Conservation (phyloP, 1,140 invertebrate genomes). For the Drosophila grimshawi region DNA sequence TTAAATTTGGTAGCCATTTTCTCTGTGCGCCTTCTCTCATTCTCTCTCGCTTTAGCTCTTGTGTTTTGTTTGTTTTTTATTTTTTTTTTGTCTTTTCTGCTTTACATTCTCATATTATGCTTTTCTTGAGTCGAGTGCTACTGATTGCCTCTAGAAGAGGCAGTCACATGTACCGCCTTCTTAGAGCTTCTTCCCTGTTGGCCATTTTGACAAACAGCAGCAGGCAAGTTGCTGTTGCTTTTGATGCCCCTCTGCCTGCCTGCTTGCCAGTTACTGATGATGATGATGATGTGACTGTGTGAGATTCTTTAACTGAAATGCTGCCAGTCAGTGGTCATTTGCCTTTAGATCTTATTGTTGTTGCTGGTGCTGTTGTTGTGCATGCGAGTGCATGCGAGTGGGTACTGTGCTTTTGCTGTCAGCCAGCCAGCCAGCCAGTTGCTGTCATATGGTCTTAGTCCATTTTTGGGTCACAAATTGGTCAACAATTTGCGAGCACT, state of each 20-base stretch:
- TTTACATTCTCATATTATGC: conserved; percentile 72
- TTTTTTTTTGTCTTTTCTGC: conserved; percentile 39
- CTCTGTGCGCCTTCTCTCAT: neutral
- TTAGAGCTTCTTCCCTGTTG: conserved; percentile 29
- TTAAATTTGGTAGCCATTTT: conserved; percentile 76
- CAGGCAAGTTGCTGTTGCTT: conserved; percentile 36
- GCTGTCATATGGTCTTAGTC: conserved; percentile 48
- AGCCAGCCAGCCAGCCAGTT: neutral
- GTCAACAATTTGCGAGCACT: conserved; percentile 43
- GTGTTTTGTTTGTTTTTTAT: conserved; percentile 8
- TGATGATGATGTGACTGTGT: conserved; percentile 73
- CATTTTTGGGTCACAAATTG: conserved; percentile 50
- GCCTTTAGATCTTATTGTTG: conserved; percentile 1
- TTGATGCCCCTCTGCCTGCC: conserved; percentile 27
- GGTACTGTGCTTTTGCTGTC: conserved; percentile 7
- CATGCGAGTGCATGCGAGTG: conserved; percentile 42
- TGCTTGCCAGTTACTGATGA: conserved; percentile 43
- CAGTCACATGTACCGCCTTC: conserved; percentile 51
- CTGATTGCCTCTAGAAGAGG: conserved; percentile 64
- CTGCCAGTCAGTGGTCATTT: conserved; percentile 54
- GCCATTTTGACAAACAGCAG: conserved; percentile 57
- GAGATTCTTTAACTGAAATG: conserved; percentile 55
- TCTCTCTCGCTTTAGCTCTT: neutral
- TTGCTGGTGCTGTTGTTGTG: conserved; percentile 17
- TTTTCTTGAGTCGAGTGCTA: conserved; percentile 59